Base-by-base conservation (phyloP, 2,113 vertebrate species). In the Brachyhypopomus gauderio region DNA sequence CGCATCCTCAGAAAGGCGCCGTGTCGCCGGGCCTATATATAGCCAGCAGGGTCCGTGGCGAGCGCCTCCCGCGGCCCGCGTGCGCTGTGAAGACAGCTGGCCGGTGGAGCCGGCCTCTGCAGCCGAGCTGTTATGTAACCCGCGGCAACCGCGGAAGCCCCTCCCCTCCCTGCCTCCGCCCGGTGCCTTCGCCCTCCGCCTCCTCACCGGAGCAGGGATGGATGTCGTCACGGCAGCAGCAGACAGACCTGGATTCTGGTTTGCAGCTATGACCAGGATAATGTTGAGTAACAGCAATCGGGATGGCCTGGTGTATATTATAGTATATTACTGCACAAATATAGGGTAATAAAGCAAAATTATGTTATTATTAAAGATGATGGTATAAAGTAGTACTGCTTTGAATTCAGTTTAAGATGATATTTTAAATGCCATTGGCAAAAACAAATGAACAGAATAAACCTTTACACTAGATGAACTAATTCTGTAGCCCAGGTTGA, bases 111-210 rank as follows among this genome's bases (percentile, higher is more conserved):
- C 3, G 30, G 62, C 74, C 85, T 81, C 75, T 77, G 78, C 74
- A 55, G 77, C 76, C 63, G 23, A 64, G 62, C 48, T 66, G 41
- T 85, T 82, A 84, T 83, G 75, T 88, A 87, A 85, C 64, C 34
- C 5, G 16, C 22, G 12, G 76, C 82, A 78, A 86, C 69, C 56
- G 34, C 82, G 27, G 69, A 72, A 45, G 25, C 8, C 60, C 20
- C 2, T 62, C 45, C 27, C 34, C 64, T 12, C 6, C 52, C 64
- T 69, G 45, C 63, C 34, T 8, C 34, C 25, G 22, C 25, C n/a
- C 4, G 63, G 70, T 66, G 59, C 60, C 80, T 60, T 45, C 69
- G 76, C 41, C 62, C 69, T 81, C 79, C 48, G 27, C 64, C 48
- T 75, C 22, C 45, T 8, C 73, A 75, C 36, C 4, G 52, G 56